These are phyloP conservation scores for Globia sparganii DNA, from an alignment of 2,888 invertebrate genomes.

Conservation along the genomic window DNA sequence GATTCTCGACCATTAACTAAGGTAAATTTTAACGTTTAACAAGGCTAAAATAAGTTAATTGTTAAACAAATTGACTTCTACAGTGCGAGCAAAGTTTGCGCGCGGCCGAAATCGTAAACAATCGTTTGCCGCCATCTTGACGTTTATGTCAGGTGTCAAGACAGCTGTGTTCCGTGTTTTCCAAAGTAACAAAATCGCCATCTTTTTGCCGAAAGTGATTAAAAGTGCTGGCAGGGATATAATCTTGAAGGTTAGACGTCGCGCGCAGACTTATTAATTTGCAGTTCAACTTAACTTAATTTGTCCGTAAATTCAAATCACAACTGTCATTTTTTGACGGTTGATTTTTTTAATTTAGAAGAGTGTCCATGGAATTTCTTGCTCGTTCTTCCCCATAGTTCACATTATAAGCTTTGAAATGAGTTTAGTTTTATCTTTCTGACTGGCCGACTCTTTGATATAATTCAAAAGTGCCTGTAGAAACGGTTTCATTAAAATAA, in stretches of 20 bases:
- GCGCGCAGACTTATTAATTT: too few species aligned
- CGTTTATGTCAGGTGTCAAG: too few species aligned
- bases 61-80: not conserved
- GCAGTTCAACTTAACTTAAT: too few species aligned
- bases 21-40: not conserved
- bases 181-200: not conserved
- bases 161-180: too few species aligned
- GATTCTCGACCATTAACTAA: not conserved
- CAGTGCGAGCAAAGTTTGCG: too few species aligned
- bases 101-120: too few species aligned
- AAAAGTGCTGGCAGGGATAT: not conserved
- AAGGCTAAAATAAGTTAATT: not conserved
- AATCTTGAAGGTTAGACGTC: too few species aligned
- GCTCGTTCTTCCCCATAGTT: not conserved
- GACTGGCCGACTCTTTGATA: not conserved
- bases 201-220: too few species aligned
- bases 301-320: not conserved
- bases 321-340: too few species aligned
- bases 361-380: not conserved
- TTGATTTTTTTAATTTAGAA: not conserved
- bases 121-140: too few species aligned
- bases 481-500: not conserved
- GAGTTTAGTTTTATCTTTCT: not conserved
- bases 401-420: not conserved
- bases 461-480: not conserved